A percentile compares a stretch with the other conserved stretches of the same genome.
phyloP scores from a whole-genome alignment of 2,888 invertebrate genomes.

The Thera obeliscata region DNA sequence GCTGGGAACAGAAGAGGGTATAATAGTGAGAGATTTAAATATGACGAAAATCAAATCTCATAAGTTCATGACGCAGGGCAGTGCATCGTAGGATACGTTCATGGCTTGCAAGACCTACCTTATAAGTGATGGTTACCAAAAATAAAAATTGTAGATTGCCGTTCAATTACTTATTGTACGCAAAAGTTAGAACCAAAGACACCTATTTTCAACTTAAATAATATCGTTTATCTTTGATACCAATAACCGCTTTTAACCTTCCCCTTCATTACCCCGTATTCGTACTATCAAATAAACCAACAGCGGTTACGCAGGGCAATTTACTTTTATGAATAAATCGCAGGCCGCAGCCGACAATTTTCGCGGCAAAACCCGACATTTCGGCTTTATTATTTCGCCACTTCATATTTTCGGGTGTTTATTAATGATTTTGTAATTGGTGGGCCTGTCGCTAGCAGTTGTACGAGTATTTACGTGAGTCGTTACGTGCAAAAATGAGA shows the following conservation, averaged over 20 bases:
- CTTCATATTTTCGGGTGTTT: constrained; percentile 72
- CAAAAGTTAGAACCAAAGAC: background rate
- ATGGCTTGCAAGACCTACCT: too few relatives aligned
- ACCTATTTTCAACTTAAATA: background rate
- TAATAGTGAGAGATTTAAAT: too few relatives aligned
- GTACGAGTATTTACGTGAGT: constrained; percentile 58
- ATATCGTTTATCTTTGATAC: constrained; percentile 19
- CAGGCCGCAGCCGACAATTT: constrained; percentile 56
- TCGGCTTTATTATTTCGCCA: constrained; percentile 65
- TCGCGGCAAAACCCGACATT: constrained; percentile 48
- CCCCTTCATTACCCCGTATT: constrained; percentile 32
- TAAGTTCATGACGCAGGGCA: too few relatives aligned
- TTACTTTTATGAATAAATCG: constrained; percentile 64
- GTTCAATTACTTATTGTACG: too few relatives aligned
- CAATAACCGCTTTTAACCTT: constrained; percentile 18
- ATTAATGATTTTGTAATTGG: constrained; percentile 78
- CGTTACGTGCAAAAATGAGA: constrained; percentile 53
- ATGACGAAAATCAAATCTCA: too few relatives aligned
- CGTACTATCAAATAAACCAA: constrained; percentile 34
- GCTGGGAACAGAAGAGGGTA: too few relatives aligned
- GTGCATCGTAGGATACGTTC: too few relatives aligned
- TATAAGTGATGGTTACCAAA: too few relatives aligned
- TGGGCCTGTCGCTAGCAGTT: constrained; percentile 62
- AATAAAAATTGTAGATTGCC: too few relatives aligned
- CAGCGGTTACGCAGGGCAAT: constrained; percentile 59